Conservation (phyloP, 2,797 vertebrate species). For the Enteromius fasciolatus region DNA sequence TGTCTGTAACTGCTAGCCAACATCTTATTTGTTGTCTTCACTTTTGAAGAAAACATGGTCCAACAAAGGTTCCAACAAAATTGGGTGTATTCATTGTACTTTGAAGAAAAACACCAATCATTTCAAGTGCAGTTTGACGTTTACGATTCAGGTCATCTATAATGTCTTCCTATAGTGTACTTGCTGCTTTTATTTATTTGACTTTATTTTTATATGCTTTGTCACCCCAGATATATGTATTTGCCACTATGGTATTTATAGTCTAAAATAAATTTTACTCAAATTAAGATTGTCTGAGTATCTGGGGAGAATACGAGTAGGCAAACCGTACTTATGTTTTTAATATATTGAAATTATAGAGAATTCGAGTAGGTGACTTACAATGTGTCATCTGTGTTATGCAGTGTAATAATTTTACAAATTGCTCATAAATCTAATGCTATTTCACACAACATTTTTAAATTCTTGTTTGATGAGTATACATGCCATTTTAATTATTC, state of each 20-base stretch:
- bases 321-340: background rate
- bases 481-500: too few relatives aligned
- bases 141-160: background rate
- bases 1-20: background rate
- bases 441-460: background rate
- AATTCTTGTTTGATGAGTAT: too few relatives aligned
- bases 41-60: background rate
- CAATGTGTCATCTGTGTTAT: background rate
- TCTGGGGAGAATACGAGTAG: too few relatives aligned
- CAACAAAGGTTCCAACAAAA: background rate
- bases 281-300: too few relatives aligned
- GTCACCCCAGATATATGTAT: background rate
- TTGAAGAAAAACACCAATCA: background rate
- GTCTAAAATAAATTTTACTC: background rate
- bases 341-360: background rate
- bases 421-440: background rate
- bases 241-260: background rate
- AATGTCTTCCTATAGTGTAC: background rate
- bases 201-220: too few relatives aligned
- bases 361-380: background rate
- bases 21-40: slow-evolving; percentile 17
- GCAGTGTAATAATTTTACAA: background rate
- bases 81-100: background rate
- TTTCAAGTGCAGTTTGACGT: background rate
- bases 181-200: background rate